Conservation (phyloP, 92 coral and sea anemone genomes). For the Meandrina meandrites region DNA sequence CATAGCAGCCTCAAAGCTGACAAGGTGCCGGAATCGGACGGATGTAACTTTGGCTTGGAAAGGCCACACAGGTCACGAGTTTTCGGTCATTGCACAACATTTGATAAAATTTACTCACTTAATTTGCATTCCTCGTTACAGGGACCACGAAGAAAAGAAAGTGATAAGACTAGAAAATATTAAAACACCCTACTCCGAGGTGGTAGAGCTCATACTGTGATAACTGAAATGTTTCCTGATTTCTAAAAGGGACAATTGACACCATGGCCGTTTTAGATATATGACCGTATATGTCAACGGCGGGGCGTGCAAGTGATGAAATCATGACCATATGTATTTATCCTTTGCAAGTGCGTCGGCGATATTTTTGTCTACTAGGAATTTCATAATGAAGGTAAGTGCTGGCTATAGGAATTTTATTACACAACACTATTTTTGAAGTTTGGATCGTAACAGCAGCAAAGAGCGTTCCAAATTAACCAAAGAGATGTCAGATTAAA, state of each 20-base stretch:
- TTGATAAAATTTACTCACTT: not conserved
- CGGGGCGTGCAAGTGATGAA: not conserved
- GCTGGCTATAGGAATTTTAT: too few species aligned
- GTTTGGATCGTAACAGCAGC: too few species aligned
- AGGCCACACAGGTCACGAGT: not conserved
- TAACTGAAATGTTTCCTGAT: not conserved
- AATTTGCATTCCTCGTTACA: not conserved
- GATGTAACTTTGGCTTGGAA: not conserved
- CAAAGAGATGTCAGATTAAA: too few species aligned
- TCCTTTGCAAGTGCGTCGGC: too few species aligned
- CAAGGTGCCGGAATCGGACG: not conserved
- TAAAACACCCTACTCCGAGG: not conserved
- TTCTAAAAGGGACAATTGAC: not conserved
- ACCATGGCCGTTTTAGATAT: not conserved
- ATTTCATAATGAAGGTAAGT: too few species aligned
- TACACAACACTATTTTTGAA: too few species aligned
- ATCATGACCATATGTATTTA: not conserved
- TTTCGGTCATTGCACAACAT: not conserved
- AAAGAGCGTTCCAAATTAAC: too few species aligned
- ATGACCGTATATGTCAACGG: not conserved
- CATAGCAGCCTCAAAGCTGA: slow-evolving; percentile 1
- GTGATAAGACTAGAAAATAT: not conserved
- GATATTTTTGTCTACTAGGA: too few species aligned
- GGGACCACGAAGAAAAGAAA: not conserved
- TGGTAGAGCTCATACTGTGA: not conserved